These are phyloP conservation scores for Anticlea derivata DNA, from an alignment of 2,888 invertebrate species.

Conservation along the genomic window DNA sequence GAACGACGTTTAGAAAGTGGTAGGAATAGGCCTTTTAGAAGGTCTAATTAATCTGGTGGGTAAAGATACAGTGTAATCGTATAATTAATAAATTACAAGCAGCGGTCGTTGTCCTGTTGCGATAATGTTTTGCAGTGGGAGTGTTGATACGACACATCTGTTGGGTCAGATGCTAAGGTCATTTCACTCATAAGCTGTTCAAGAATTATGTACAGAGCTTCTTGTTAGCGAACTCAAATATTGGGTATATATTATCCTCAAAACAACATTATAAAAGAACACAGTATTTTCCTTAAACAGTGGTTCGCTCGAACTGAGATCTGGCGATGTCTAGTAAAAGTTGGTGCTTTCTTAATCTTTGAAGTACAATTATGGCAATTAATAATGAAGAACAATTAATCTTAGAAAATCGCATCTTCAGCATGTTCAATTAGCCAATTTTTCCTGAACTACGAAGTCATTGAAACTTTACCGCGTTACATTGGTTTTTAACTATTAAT, in stretches of 20 bases:
- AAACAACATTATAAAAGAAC: not conserved
- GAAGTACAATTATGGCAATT: too few relatives aligned
- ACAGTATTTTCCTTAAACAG: too few relatives aligned
- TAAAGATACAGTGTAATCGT: slow-evolving; percentile 61
- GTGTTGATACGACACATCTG: slow-evolving; percentile 75
- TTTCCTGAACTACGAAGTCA: too few relatives aligned
- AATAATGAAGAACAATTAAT: too few relatives aligned
- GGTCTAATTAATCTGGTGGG: slow-evolving; percentile 61
- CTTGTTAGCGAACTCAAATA: slow-evolving; percentile 9
- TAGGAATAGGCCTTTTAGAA: slow-evolving; percentile 40
- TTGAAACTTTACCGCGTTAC: too few relatives aligned
- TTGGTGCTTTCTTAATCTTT: too few relatives aligned
- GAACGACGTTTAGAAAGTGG: slow-evolving; percentile 34
- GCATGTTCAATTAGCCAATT: too few relatives aligned
- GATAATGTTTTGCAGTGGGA: slow-evolving; percentile 76
- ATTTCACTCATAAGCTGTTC: slow-evolving; percentile 55
- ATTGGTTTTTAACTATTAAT: too few relatives aligned
- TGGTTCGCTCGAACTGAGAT: too few relatives aligned
- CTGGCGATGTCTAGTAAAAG: too few relatives aligned
- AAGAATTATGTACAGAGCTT: slow-evolving; percentile 22
- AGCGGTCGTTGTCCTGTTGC: slow-evolving; percentile 73
- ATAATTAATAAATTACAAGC: slow-evolving; percentile 80
- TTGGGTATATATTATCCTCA: slow-evolving; percentile 12
- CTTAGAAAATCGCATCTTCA: too few relatives aligned
- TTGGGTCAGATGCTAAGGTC: slow-evolving; percentile 72